phyloP scores from a whole-genome alignment of 2,113 vertebrate species.

The Bothrops jararaca region DNA sequence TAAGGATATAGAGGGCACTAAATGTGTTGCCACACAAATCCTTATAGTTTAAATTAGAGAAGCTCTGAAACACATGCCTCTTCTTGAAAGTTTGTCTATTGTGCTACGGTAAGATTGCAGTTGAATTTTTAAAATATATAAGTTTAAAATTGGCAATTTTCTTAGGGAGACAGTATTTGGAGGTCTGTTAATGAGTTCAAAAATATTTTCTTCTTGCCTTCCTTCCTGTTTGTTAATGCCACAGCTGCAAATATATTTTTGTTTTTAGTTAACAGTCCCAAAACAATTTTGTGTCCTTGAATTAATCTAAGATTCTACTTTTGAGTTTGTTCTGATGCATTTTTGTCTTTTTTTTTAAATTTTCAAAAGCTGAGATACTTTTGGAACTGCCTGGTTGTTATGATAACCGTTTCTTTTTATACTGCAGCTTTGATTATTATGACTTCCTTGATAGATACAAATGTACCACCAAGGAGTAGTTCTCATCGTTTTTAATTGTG shows the following conservation, averaged over 20 bases:
- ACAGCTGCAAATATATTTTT: neutral
- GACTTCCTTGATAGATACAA: neutral
- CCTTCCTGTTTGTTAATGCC: neutral
- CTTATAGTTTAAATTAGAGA: neutral
- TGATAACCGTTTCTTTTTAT: neutral
- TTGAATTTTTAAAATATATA: neutral
- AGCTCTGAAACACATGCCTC: neutral
- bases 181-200: neutral
- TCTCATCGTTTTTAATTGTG: neutral
- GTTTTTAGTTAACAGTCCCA: neutral
- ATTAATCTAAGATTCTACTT: neutral
- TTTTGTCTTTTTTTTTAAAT: neutral
- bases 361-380: neutral
- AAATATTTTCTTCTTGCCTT: neutral
- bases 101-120: neutral
- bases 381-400: neutral
- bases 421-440: neutral
- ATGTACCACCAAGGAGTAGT: neutral
- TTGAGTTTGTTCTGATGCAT: neutral
- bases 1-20: neutral
- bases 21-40: neutral
- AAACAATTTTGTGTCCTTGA: neutral
- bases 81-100: neutral
- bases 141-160: neutral
- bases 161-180: neutral